A percentile compares a stretch with the other conserved stretches of the same genome.
Evolutionary conservation across 2,113 vertebrate species (phyloP).

Genomic region (zebrafish (Danio rerio)): DNA sequence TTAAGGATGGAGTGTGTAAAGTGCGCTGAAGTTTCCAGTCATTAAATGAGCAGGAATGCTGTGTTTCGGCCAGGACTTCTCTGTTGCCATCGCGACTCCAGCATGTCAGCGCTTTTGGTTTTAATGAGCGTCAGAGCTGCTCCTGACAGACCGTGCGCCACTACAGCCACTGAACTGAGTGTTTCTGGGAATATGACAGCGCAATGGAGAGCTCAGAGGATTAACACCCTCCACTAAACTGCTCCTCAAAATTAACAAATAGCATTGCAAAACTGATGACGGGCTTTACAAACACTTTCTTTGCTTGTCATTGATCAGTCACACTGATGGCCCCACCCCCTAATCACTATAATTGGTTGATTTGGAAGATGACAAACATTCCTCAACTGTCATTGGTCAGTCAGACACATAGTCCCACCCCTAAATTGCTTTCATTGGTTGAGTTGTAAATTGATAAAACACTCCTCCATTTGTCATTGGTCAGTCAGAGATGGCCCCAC

Average conservation of each 20-base stretch:
- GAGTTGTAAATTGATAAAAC: too few relatives aligned
- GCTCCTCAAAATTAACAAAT: slow-evolving; percentile 7
- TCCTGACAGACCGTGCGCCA: not conserved
- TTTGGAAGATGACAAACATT: too few relatives aligned
- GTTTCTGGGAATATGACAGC: not conserved
- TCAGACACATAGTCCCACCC: too few relatives aligned
- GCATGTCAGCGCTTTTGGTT: not conserved
- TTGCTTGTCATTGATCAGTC: not conserved
- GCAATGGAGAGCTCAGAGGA: not conserved
- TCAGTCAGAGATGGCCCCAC: too few relatives aligned
- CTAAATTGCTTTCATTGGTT: too few relatives aligned
- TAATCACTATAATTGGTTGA: not conserved
- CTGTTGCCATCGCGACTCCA: not conserved
- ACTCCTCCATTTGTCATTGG: too few relatives aligned
- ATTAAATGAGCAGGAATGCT: slow-evolving; percentile 51
- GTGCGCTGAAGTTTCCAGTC: slow-evolving; percentile 53
- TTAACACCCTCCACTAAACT: slow-evolving; percentile 8
- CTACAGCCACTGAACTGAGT: not conserved
- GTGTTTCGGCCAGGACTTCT: slow-evolving; percentile 40
- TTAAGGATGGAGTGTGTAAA: slow-evolving; percentile 41
- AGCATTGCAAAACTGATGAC: not conserved
- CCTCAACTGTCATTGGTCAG: too few relatives aligned
- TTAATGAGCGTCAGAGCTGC: not conserved
- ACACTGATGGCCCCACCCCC: not conserved
- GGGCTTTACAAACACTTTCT: not conserved